Base-by-base conservation (phyloP, 1,140 invertebrate genomes). In the Eubasilissa regina region DNA sequence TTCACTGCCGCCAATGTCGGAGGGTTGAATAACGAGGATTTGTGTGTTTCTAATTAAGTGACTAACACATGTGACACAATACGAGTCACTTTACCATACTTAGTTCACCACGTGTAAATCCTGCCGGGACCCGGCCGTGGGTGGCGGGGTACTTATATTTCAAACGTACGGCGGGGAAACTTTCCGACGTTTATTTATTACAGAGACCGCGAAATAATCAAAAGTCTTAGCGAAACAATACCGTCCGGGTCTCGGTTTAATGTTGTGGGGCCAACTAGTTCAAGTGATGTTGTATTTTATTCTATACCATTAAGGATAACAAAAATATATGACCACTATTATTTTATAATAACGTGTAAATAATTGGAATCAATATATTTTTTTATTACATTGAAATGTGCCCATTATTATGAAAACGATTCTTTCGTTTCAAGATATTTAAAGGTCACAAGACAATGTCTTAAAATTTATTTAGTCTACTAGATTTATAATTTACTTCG, bases 31-130 rank as follows among this genome's bases (percentile, higher is more conserved):
- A 75, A 79, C 73, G 77, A 68, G 75, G 78, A 82, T 82, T 82
- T 82, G 81, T 82, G 78, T 80, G 78, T 80, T 82, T 82, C 78
- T 82, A 82, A 82, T 82, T 82, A 82, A 82, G 81, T 80, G 78
- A 80, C 78, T 80, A 77, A 72, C 81, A 80, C 81, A 82, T 82
- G 81, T 82, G 81, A 80, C 81, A 80, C 62, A 25, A 75, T 35
- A 43, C 44, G 53, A 78, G 81, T 79, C 73, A 80, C 75, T 66
- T 72, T 76, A 79, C 77, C 73, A 68, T 56, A 72, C 62, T 74
- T 68, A 74, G 17, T 74, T 53, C 25, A 35, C 70, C 70, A 44
- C 53, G 9, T 62, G 58, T 44, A 47, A 48, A 48, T 64, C 58
- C 74, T 21, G 9, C 56, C 43, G 58, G 73, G 73, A 60, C 21